phyloP scores from a whole-genome alignment of 2,113 vertebrate species.

The Cairina moschata region DNA sequence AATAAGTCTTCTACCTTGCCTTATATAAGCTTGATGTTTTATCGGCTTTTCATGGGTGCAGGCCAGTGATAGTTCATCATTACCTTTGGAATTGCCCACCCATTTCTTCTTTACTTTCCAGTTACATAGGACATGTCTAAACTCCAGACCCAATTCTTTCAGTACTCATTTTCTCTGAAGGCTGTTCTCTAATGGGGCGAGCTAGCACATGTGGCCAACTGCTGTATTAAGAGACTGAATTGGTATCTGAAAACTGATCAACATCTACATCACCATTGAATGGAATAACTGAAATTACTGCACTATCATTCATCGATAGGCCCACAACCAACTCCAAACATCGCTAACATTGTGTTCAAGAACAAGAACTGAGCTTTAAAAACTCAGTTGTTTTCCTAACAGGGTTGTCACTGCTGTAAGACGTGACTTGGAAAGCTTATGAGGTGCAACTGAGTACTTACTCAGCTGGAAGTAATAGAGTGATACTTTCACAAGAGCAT shows the following conservation, averaged over 20 bases:
- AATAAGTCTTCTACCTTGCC: not conserved
- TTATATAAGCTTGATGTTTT: not conserved
- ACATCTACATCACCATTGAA: not conserved
- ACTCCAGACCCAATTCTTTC: not conserved
- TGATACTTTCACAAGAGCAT: conserved; percentile 41
- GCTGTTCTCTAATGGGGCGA: not conserved
- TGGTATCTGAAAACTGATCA: conserved; percentile 21
- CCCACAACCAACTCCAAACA: not conserved
- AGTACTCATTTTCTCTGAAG: not conserved
- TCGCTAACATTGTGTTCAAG: not conserved
- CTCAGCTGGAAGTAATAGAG: conserved; percentile 65
- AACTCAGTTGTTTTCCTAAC: conserved; percentile 50
- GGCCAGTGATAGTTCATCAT: not conserved
- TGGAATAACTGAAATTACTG: not conserved
- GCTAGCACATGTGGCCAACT: not conserved
- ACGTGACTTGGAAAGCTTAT: conserved; percentile 63
- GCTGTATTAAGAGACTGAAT: conserved; percentile 19
- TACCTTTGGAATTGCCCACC: not conserved
- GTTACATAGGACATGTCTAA: not conserved
- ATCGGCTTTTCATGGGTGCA: not conserved
- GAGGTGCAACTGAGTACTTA: conserved; percentile 64
- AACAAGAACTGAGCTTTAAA: not conserved
- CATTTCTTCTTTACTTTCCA: not conserved
- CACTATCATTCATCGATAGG: not conserved
- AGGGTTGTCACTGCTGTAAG: conserved; percentile 35